These are phyloP conservation scores for Temnothorax nylanderi DNA, from an alignment of 1,140 invertebrate genomes.

Conservation along the genomic window DNA sequence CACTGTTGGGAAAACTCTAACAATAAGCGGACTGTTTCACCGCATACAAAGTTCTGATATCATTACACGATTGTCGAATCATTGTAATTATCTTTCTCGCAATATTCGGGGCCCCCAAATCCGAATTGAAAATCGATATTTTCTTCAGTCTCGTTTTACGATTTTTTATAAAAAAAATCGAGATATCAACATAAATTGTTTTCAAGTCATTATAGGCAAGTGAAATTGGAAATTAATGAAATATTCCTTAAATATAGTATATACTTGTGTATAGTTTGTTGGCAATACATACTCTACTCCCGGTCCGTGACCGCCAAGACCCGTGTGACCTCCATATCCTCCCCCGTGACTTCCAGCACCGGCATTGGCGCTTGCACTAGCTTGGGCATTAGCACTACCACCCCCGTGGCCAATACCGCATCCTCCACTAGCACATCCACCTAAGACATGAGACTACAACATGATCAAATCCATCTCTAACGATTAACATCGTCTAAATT, in stretches of 20 bases:
- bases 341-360: constrained; percentile 29
- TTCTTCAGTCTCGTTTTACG: not conserved
- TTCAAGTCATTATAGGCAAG: not conserved
- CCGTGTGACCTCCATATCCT: constrained; percentile 36
- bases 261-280: not conserved
- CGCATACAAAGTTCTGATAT: not conserved
- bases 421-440: constrained; percentile 47
- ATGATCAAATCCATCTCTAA: not conserved
- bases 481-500: not conserved
- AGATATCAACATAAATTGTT: not conserved
- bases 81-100: not conserved
- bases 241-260: not conserved
- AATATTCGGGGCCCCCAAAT: not conserved
- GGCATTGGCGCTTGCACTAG: constrained; percentile 65
- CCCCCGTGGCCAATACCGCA: not conserved
- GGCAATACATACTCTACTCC: constrained; percentile 62
- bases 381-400: constrained; percentile 65
- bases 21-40: not conserved
- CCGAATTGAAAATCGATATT: not conserved
- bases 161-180: not conserved
- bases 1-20: not conserved
- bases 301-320: constrained; percentile 42
- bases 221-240: not conserved
- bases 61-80: not conserved
- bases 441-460: not conserved